Conservation (phyloP, 2,797 vertebrate species). For the Sylvilagus floridanus region DNA sequence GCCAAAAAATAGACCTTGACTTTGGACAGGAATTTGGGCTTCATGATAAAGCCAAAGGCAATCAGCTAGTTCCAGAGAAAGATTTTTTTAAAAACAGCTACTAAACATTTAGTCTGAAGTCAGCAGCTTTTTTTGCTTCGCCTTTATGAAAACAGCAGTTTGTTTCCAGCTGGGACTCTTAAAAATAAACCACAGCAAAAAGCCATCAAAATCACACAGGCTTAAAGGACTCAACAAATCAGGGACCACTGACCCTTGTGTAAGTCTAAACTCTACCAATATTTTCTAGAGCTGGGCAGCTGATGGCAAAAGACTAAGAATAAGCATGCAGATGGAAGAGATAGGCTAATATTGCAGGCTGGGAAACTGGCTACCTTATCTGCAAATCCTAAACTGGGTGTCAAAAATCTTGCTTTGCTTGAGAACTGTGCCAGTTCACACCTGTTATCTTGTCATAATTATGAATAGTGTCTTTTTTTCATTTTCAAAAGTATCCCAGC, state of each 20-base stretch:
- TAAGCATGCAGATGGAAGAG: fast-evolving
- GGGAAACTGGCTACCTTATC: not conserved
- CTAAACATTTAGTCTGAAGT: not conserved
- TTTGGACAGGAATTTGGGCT: not conserved
- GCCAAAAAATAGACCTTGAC: not conserved
- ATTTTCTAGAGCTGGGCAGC: not conserved
- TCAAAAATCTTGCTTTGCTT: not conserved
- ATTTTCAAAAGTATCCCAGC: not conserved
- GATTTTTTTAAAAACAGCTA: not conserved
- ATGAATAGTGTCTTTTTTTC: not conserved
- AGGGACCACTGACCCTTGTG: too few species aligned
- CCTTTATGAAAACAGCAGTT: not conserved
- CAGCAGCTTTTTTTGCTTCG: conserved; percentile 2
- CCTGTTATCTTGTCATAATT: not conserved
- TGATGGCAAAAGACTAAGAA: not conserved
- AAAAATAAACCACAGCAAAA: not conserved
- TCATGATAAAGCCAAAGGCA: not conserved
- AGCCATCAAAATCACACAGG: not conserved
- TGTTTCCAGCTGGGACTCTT: not conserved
- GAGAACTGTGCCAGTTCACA: too few species aligned
- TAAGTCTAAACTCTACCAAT: not conserved
- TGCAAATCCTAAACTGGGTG: not conserved
- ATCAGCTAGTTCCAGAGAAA: not conserved
- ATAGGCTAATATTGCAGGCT: not conserved
- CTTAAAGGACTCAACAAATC: not conserved